phyloP scores from a whole-genome alignment of 2,113 vertebrate species.

The Opisthocomus hoazin region DNA sequence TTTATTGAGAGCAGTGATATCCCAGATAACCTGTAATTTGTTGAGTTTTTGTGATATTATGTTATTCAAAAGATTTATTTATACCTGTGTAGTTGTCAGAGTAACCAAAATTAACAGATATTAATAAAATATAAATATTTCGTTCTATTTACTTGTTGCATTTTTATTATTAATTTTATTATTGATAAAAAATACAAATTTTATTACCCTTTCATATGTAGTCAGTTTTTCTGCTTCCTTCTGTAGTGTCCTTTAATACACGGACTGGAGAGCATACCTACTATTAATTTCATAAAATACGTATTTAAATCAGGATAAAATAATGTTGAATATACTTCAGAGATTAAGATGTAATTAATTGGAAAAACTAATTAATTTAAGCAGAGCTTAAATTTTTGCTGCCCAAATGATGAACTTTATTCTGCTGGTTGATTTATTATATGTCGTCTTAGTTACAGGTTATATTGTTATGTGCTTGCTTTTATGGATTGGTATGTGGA shows the following conservation, averaged over 20 bases:
- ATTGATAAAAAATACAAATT: too few relatives aligned
- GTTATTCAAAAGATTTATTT: background rate
- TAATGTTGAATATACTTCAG: background rate
- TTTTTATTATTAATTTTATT: too few relatives aligned
- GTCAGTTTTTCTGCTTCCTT: background rate
- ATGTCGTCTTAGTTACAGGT: fast-evolving
- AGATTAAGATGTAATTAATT: background rate
- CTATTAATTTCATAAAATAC: background rate
- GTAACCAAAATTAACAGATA: background rate
- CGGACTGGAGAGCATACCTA: background rate
- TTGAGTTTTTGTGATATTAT: background rate
- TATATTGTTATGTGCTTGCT: background rate
- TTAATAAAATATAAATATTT: background rate
- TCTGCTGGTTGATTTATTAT: background rate
- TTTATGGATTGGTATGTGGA: background rate
- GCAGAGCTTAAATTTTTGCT: background rate
- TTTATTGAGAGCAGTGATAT: background rate
- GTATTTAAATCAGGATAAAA: background rate
- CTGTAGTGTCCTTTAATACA: background rate
- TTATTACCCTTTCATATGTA: background rate
- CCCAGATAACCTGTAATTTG: background rate
- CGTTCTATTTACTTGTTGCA: background rate
- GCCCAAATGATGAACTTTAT: background rate
- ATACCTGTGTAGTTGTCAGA: background rate
- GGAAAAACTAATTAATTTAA: background rate